Percentiles rank a stretch among this genome's conserved stretches.
phyloP scores from a whole-genome alignment of 2,113 vertebrate genomes.

The Lonchura striata region DNA sequence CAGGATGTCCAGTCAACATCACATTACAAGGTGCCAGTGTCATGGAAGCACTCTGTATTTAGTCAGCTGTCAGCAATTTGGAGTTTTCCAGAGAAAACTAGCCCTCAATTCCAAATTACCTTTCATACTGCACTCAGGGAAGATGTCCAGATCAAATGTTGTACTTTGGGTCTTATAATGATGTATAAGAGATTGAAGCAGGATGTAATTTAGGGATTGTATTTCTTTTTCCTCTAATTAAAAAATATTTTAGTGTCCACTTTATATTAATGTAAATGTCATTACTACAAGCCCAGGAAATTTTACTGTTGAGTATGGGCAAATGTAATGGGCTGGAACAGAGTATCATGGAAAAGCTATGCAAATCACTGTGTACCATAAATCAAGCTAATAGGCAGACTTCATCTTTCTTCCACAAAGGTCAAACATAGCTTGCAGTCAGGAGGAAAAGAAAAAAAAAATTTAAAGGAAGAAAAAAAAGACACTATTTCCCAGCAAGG shows the following conservation, averaged over 20 bases:
- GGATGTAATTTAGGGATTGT: background rate
- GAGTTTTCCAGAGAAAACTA: conserved; percentile 17
- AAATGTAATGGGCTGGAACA: conserved; percentile 67
- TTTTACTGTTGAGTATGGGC: conserved; percentile 21
- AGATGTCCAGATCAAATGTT: background rate
- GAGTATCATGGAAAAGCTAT: conserved; percentile 66
- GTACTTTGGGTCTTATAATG: background rate
- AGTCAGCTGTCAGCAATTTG: conserved; percentile 2
- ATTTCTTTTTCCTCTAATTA: conserved; percentile 18
- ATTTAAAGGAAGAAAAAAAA: background rate
- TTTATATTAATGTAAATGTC: conserved; percentile 13
- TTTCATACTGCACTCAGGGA: background rate
- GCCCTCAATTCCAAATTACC: background rate
- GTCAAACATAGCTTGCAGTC: background rate
- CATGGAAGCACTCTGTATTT: background rate
- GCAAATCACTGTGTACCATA: conserved; percentile 58
- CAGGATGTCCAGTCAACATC: background rate
- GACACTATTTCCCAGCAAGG: background rate
- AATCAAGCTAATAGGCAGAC: conserved; percentile 61
- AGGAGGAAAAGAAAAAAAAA: background rate
- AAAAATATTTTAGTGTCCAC: conserved; percentile 9
- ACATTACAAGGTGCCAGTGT: background rate
- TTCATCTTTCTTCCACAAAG: conserved; percentile 17
- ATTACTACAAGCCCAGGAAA: conserved; percentile 25
- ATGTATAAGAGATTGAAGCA: background rate